Evolutionary conservation across 92 coral and sea anemone species (phyloP), one percentile per base, ranked within the genome.

Genomic region (Palythoa grandiflora): DNA sequence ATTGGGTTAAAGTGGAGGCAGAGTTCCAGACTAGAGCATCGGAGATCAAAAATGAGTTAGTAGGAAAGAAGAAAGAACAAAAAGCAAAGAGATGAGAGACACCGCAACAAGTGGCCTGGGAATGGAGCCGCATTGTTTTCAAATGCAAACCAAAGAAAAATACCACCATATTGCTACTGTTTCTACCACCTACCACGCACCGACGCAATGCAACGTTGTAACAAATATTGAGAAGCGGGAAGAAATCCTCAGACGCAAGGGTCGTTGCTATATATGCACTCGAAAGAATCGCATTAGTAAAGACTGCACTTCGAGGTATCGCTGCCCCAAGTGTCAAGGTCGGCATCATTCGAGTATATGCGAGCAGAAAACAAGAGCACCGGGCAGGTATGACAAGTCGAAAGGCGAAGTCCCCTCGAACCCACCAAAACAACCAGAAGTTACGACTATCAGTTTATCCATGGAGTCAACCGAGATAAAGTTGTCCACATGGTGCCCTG

Each of bases 281-380:
- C 28, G 28, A 28, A 28, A 28, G 28, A 28, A 28, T 28, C 28
- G 0, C 28, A 28, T 28, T 28, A 28, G 28, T 28, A 28, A 28
- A 28, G 28, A 28, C 28, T 28, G 28, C 28, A 28, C 28, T 28
- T 28, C 28, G 28, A 28, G 28, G 28, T 28, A 28, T 28, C 28
- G 66, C 11, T 88, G 91, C 59, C 59, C 71, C 37, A 88, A 88
- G 80, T 88, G 91, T 54, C 88, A 88, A 9, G 88, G 91, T 20
- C 28, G 28, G 28, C 28, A 28, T 28, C 28, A 28, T 28, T 28
- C 0, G 28, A 28, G 28, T 28, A 28, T 28, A 0, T 28, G 28
- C 28, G 28, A 28, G 28, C 28, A 28, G 28, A 28, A 28, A 28
- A 28, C 28, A 28, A 55, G 17, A 38, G 5, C 63, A 57, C 15